Base-by-base conservation (phyloP, 2,888 invertebrate species). In the Celastrina argiolus region DNA sequence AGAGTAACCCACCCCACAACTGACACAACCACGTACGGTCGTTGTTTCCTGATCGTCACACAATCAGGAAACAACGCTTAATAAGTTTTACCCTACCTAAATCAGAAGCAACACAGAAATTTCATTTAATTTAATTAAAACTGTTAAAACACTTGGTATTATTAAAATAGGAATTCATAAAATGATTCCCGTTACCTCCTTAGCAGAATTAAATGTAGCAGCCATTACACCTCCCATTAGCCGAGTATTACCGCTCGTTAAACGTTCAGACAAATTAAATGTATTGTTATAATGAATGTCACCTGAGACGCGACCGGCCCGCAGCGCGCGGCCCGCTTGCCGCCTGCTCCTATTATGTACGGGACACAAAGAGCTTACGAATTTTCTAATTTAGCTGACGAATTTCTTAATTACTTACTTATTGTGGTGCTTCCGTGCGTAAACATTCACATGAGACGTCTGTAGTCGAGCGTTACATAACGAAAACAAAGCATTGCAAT, bases 261-360 rank as follows among this genome's bases (percentile, higher is more conserved):
- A 51, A 51, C 22, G 22, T 22, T 51, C 26, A 12, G 12, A 4
- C 12, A 22, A 51, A 51, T 51, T 26, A 51, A 51, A 51, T 51
- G 51, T 51, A 51, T 51, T 51, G 51, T 51, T 51, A 51, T 51
- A 51, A 51, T 51, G 12, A 51, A 51, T 26, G 51, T 26, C 51
- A 51, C 51, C 51, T 51, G 22, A 51, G 51, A 51, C 51, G 45
- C 22, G 26, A 51, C 22, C 22, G 22, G 26, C 10, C 45, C 45
- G 18, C 45, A n/a, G n/a, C n/a, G n/a, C n/a, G n/a, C n/a, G n/a
- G n/a, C n/a, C n/a, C 12, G 10, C 41, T 14, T 14, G 18, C 45
- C 1, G 26, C 22, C 45, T 10, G 6, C 45, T 22, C 18, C 2
- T 26, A 31, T 51, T 5, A 51, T 26, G 22, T 26, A 51, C 51